Percentiles rank a stretch among this genome's conserved stretches.
Evolutionary conservation across 2,888 invertebrate species (phyloP).

Genomic region (Teleiodes luculella): DNA sequence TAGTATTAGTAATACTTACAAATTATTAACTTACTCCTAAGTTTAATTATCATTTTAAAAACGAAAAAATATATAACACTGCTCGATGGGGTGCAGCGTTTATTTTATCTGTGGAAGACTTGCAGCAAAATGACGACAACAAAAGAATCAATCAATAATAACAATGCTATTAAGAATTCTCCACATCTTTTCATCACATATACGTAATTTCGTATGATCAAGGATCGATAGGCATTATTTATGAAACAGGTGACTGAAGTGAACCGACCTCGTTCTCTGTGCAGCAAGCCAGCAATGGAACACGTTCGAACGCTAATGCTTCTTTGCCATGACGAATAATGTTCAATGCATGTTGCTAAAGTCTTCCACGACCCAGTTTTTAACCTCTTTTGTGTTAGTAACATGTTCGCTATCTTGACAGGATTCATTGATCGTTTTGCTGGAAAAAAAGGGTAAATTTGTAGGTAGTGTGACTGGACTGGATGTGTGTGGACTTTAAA

Average conservation of each 20-base stretch:
- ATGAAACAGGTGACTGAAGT: slow-evolving; percentile 17
- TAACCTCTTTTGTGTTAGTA: not conserved
- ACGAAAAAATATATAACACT: too few relatives aligned
- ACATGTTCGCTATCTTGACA: not conserved
- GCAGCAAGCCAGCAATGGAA: not conserved
- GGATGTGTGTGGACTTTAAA: too few relatives aligned
- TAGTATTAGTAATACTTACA: too few relatives aligned
- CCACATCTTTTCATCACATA: too few relatives aligned
- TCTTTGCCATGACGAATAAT: slow-evolving; percentile 21
- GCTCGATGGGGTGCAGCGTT: too few relatives aligned
- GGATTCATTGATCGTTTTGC: not conserved
- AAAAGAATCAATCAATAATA: too few relatives aligned
- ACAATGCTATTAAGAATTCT: too few relatives aligned
- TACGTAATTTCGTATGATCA: not conserved
- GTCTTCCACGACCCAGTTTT: not conserved
- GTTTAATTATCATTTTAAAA: too few relatives aligned
- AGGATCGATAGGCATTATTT: slow-evolving; percentile 19
- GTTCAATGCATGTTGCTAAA: slow-evolving; percentile 13
- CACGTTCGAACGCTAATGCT: slow-evolving; percentile 18
- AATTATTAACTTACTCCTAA: too few relatives aligned
- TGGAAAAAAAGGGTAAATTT: not conserved
- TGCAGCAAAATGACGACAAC: too few relatives aligned
- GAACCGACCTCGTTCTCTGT: slow-evolving; percentile 4
- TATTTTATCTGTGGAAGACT: too few relatives aligned
- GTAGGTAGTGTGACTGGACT: too few relatives aligned